Evolutionary conservation across 2,888 invertebrate genomes (phyloP).

Genomic region (Diadegma fenestrale): DNA sequence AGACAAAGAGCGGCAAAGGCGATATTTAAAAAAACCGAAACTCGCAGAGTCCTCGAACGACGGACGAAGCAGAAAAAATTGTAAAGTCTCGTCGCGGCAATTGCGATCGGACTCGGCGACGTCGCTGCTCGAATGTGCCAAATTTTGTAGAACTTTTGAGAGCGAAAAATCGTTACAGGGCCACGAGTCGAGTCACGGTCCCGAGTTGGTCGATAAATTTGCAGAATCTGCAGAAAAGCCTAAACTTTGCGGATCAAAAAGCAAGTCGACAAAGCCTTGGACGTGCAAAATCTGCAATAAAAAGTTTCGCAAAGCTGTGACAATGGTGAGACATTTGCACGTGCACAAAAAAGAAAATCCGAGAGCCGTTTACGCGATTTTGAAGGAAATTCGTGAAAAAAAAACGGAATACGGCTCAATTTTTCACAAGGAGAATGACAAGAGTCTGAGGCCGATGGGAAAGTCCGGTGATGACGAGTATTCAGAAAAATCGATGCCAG

Average conservation of each 20-base stretch:
- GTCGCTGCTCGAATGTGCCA: constrained; percentile 68
- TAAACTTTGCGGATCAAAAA: constrained; percentile 71
- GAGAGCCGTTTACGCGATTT: constrained; percentile 77
- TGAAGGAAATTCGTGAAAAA: constrained; percentile 78
- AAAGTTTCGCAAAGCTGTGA: constrained; percentile 77
- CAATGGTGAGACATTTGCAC: constrained; percentile 80
- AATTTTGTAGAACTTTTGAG: constrained; percentile 73
- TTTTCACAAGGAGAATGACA: not conserved
- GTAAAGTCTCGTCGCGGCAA: constrained; percentile 40
- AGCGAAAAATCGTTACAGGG: constrained; percentile 73
- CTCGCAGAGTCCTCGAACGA: constrained; percentile 69
- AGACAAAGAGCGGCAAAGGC: constrained; percentile 78
- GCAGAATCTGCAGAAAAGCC: constrained; percentile 72
- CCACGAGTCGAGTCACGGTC: constrained; percentile 69
- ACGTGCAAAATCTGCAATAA: constrained; percentile 79
- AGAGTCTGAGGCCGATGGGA: constrained; percentile 16
- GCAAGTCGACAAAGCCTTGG: constrained; percentile 72
- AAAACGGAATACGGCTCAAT: constrained; percentile 66
- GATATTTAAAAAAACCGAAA: constrained; percentile 77
- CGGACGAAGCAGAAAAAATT: constrained; percentile 37
- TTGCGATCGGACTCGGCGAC: not conserved
- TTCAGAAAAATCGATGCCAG: not conserved
- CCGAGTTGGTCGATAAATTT: constrained; percentile 71
- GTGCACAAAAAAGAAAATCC: constrained; percentile 79
- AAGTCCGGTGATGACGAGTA: not conserved